phyloP scores from a whole-genome alignment of 2,113 vertebrate genomes.

The Natator depressus region DNA sequence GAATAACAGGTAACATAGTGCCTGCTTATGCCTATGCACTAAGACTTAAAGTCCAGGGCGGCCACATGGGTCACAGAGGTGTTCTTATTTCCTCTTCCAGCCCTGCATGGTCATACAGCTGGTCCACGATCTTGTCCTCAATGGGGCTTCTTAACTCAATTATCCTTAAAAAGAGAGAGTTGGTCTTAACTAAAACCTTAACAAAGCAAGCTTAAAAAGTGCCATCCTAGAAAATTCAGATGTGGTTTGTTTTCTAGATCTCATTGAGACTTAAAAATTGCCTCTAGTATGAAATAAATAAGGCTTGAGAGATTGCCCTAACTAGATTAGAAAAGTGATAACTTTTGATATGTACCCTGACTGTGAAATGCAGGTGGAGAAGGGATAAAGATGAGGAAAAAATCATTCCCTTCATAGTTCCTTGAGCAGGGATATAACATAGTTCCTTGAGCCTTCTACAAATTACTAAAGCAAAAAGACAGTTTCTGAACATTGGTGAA shows the following conservation, averaged over 20 bases:
- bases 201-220: background rate
- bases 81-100: background rate
- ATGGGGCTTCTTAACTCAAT: background rate
- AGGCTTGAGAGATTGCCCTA: background rate
- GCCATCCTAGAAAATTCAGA: background rate
- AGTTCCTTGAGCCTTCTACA: background rate
- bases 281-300: background rate
- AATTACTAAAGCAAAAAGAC: background rate
- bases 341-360: background rate
- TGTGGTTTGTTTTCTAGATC: background rate
- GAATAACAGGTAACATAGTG: background rate
- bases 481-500: background rate
- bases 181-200: background rate
- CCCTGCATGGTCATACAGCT: background rate
- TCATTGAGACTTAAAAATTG: background rate
- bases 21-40: background rate
- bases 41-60: background rate
- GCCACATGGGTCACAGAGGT: rapidly evolving
- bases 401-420: background rate
- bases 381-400: background rate
- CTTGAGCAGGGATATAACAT: background rate
- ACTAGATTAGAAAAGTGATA: background rate
- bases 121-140: background rate
- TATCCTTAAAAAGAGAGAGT: background rate
- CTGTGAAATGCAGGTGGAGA: background rate